phyloP scores from a whole-genome alignment of 2,113 vertebrate genomes.

The Sapayoa aenigma region DNA sequence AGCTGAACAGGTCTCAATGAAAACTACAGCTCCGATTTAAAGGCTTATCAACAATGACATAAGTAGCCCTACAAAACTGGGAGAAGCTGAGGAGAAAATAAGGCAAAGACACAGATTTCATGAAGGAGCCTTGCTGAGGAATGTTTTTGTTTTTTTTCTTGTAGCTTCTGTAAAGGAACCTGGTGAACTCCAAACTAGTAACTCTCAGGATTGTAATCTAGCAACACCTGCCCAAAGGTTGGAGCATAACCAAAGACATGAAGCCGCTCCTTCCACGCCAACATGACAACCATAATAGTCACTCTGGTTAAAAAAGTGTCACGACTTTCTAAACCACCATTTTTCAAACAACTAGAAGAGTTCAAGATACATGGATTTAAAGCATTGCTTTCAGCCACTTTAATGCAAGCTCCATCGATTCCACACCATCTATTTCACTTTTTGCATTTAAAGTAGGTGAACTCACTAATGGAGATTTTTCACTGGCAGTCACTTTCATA shows the following conservation, averaged over 20 bases:
- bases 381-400: neutral
- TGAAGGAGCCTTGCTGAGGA: neutral
- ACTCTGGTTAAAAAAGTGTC: neutral
- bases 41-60: neutral
- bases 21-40: neutral
- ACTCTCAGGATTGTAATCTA: neutral
- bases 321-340: neutral
- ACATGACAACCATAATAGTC: accelerated
- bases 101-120: neutral
- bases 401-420: neutral
- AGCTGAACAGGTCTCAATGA: neutral
- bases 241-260: accelerated
- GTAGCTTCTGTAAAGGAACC: neutral
- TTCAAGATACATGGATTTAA: neutral
- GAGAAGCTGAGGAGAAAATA: neutral
- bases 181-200: neutral
- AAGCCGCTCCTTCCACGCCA: neutral
- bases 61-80: neutral
- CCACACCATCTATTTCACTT: neutral
- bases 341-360: neutral
- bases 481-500: neutral
- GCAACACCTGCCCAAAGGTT: neutral
- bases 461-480: neutral
- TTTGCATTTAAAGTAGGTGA: neutral
- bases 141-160: neutral